Evolutionary conservation across 2,888 invertebrate genomes (phyloP).

Genomic region (Tinea trinotella): DNA sequence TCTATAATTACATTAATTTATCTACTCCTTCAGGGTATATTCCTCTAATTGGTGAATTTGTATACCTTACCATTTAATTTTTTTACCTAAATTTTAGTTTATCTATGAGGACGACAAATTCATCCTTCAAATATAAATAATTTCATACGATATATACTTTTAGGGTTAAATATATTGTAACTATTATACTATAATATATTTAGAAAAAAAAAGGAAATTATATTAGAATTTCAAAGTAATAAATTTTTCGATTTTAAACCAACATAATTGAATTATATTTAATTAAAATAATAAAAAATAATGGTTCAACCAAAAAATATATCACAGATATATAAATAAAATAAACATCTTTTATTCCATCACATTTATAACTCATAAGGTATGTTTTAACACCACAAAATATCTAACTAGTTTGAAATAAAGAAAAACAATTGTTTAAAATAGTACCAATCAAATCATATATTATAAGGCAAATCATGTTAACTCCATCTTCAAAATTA

Average conservation of each 20-base stretch:
- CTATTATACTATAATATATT: not conserved
- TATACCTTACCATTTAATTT: slow-evolving; percentile 1
- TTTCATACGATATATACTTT: not conserved
- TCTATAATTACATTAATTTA: slow-evolving; percentile 9
- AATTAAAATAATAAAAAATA: slow-evolving; percentile 1
- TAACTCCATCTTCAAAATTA: not conserved
- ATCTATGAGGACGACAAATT: not conserved
- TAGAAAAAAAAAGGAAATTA: not conserved
- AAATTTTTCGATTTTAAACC: not conserved
- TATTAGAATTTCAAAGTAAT: not conserved
- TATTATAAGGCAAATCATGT: slow-evolving; percentile 12
- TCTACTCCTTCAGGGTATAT: not conserved
- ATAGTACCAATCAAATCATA: not conserved
- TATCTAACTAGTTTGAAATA: too few species aligned
- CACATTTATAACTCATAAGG: not conserved
- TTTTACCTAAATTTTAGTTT: slow-evolving; percentile 10
- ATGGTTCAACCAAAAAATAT: slow-evolving; percentile 1
- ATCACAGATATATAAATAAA: slow-evolving; percentile 11
- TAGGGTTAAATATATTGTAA: slow-evolving; percentile 1
- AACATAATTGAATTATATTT: not conserved
- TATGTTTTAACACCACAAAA: too few species aligned
- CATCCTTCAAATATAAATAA: not conserved
- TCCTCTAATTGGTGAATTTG: slow-evolving; percentile 9
- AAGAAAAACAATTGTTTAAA: too few species aligned
- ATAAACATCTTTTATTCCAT: not conserved